Conservation (phyloP, 2,113 vertebrate genomes). For the Stictonetta naevosa region DNA sequence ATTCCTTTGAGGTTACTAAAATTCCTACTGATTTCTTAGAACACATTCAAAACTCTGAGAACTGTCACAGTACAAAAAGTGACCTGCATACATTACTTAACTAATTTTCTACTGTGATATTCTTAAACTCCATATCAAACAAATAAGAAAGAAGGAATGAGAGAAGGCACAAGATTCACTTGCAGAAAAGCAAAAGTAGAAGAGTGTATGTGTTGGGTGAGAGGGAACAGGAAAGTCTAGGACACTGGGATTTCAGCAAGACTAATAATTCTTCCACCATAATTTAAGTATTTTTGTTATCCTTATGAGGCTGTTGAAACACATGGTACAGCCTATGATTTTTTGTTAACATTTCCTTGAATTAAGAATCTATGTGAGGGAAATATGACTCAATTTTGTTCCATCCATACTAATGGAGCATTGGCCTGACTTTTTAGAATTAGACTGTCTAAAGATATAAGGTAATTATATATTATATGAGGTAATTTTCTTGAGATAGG, state of each 20-base stretch:
- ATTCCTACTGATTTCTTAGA: background rate
- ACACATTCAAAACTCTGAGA: background rate
- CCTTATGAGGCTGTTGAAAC: background rate
- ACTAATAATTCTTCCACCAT: background rate
- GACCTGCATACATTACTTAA: background rate
- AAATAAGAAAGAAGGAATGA: background rate
- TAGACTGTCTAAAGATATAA: background rate
- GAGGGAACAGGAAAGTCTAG: accelerated
- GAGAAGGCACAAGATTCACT: background rate
- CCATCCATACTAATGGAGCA: background rate
- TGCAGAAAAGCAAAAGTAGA: background rate
- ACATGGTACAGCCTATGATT: background rate
- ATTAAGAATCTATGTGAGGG: background rate
- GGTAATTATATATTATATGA: background rate
- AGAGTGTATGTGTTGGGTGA: background rate
- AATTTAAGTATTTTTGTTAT: background rate
- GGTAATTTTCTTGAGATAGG: background rate
- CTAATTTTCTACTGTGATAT: accelerated
- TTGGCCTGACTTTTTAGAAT: background rate
- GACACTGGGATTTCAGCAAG: background rate
- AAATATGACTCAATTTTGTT: background rate
- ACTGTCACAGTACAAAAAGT: background rate
- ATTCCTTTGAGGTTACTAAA: background rate
- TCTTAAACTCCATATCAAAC: background rate
- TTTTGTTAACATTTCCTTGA: background rate